phyloP scores from a whole-genome alignment of 2,113 vertebrate species.

The Percopsis transmontana region DNA sequence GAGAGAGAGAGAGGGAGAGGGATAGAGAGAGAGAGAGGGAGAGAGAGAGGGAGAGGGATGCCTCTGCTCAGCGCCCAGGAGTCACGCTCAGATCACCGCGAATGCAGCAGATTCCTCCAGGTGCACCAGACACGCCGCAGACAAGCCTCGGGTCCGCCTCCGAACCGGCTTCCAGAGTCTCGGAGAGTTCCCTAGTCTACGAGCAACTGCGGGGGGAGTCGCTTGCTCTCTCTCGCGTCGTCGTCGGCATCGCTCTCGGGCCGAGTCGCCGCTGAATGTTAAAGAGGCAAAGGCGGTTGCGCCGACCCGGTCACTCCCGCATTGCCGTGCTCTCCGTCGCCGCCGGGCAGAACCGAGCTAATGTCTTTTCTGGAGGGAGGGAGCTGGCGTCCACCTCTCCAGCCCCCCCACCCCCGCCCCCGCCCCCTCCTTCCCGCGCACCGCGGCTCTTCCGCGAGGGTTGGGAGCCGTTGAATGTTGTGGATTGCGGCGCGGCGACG shows the following conservation, averaged over 20 bases:
- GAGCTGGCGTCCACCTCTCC: constrained; percentile 46
- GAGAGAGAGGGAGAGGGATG: constrained; percentile 39
- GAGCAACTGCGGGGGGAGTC: constrained; percentile 1
- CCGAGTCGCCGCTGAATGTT: constrained; percentile 9
- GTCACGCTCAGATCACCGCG: constrained; percentile 72
- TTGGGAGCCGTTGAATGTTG: constrained; percentile 55
- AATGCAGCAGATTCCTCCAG: constrained; percentile 70
- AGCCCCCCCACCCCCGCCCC: constrained; percentile 25
- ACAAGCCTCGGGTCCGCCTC: background rate
- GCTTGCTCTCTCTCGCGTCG: constrained; percentile 29
- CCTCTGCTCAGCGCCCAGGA: constrained; percentile 57
- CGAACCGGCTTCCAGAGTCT: background rate
- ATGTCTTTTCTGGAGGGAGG: constrained; percentile 57
- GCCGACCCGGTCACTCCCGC: constrained; percentile 56
- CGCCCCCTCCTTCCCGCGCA: constrained; percentile 20
- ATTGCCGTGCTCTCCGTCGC: constrained; percentile 66
- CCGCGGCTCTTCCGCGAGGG: constrained; percentile 52
- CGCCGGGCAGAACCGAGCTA: constrained; percentile 49
- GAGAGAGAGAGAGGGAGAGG: no score
- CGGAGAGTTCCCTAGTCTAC: background rate
- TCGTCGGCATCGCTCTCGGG: constrained; percentile 20
- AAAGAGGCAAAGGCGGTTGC: constrained; percentile 11
- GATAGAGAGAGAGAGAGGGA: no score
- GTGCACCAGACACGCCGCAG: constrained; percentile 23
- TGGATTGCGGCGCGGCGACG: constrained; percentile 9